Conservation (phyloP, 1,140 invertebrate species). For the Colletes latitarsis region DNA sequence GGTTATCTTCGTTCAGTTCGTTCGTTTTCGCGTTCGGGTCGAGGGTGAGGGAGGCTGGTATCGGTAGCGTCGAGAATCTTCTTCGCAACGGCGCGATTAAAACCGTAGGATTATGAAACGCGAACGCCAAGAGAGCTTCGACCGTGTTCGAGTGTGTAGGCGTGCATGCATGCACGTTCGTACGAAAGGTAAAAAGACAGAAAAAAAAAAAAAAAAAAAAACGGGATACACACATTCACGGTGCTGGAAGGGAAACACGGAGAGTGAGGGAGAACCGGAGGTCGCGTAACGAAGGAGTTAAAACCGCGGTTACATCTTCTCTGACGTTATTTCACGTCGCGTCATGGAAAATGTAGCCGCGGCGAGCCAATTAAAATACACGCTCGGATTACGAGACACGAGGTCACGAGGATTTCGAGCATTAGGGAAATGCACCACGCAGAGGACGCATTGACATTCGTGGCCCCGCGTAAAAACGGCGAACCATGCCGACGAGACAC, state of each 20-base stretch:
- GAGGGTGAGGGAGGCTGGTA: background rate
- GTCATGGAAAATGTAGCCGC: constrained; percentile 35
- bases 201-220: background rate
- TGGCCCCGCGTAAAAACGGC: constrained; percentile 25
- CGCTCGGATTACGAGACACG: constrained; percentile 46
- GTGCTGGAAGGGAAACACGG: no score
- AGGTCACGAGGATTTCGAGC: constrained; percentile 43
- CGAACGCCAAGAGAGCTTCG: background rate
- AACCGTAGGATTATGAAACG: constrained; percentile 7
- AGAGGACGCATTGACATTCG: constrained; percentile 43
- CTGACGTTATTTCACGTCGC: constrained; percentile 34
- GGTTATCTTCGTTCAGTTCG: constrained; percentile 37
- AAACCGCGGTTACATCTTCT: constrained; percentile 30
- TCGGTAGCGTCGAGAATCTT: background rate
- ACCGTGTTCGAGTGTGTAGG: background rate
- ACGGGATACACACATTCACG: background rate
- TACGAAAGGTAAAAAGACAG: background rate
- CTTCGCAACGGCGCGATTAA: constrained; percentile 17
- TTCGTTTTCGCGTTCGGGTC: constrained; percentile 22
- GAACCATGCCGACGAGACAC: background rate
- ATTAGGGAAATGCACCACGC: constrained; percentile 49
- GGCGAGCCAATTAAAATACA: constrained; percentile 52
- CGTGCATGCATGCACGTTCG: constrained; percentile 5
- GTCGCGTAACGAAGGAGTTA: constrained; percentile 28
- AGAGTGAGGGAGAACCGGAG: constrained; percentile 16